Percentiles rank a stretch among this genome's conserved stretches.
Evolutionary conservation across 2,113 vertebrate species (phyloP).

Genomic region (Colistium nudipinnis): DNA sequence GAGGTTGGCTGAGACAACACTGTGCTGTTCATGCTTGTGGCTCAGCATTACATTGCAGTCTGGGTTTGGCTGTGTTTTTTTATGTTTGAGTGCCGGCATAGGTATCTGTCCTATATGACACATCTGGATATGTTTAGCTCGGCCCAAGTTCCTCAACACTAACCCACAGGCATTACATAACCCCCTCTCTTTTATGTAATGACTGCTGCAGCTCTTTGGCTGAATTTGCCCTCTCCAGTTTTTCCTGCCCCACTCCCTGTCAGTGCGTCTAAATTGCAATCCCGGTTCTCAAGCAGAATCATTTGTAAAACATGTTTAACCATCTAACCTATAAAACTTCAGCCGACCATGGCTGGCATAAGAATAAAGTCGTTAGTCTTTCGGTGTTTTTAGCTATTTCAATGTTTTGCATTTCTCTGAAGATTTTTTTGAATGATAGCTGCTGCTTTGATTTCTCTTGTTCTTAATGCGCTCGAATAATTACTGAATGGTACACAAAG

Average conservation of each 20-base stretch:
- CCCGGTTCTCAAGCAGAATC: constrained; percentile 29
- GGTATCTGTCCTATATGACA: constrained; percentile 60
- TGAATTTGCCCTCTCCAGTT: constrained; percentile 65
- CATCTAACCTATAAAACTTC: constrained; percentile 27
- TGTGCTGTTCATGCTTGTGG: constrained; percentile 62
- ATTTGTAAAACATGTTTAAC: constrained; percentile 28
- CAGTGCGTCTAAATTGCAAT: constrained; percentile 28
- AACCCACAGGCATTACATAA: constrained; percentile 76
- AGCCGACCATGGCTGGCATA: background rate
- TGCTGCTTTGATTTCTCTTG: constrained; percentile 28
- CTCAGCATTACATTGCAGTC: constrained; percentile 73
- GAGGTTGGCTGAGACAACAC: constrained; percentile 50
- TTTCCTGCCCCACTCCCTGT: constrained; percentile 67
- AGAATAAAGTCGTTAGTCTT: background rate
- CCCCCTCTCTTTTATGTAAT: constrained; percentile 74
- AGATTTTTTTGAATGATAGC: constrained; percentile 47
- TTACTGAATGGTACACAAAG: background rate
- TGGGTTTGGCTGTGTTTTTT: constrained; percentile 39
- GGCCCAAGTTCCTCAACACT: constrained; percentile 60
- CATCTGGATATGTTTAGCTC: constrained; percentile 77
- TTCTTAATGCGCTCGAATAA: constrained; percentile 21
- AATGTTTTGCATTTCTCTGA: constrained; percentile 18
- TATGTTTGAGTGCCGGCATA: constrained; percentile 31
- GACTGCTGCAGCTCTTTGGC: constrained; percentile 74
- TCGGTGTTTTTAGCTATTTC: constrained; percentile 7